A percentile compares a stretch with the other conserved stretches of the same genome.
phyloP scores from a whole-genome alignment of 2,888 invertebrate species.

The Zelleria hepariella region DNA sequence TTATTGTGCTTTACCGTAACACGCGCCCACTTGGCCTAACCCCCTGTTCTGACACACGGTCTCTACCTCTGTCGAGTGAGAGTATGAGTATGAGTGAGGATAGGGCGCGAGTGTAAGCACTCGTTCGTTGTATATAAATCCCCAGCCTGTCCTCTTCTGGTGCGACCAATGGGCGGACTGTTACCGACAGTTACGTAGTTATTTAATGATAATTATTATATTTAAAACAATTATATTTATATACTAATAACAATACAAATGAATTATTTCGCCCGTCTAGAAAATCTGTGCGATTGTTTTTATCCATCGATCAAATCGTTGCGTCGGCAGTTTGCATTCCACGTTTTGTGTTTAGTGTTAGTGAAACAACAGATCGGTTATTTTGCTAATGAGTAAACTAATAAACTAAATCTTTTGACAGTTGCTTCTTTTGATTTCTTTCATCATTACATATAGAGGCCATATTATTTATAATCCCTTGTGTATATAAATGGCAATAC shows the following conservation, averaged over 20 bases:
- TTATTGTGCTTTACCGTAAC: background rate
- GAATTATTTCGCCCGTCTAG: conserved; percentile 35
- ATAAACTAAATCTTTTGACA: background rate
- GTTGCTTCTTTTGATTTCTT: background rate
- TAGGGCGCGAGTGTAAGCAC: background rate
- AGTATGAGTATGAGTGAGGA: background rate
- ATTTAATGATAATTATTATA: conserved; percentile 22
- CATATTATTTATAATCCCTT: background rate
- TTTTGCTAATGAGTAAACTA: background rate
- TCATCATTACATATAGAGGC: background rate
- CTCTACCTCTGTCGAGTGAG: background rate
- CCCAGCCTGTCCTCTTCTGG: background rate
- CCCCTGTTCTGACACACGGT: background rate
- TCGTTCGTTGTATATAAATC: background rate
- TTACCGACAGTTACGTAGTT: conserved; percentile 23
- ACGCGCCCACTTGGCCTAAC: background rate
- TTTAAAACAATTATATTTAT: conserved; percentile 38
- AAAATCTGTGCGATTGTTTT: conserved; percentile 30
- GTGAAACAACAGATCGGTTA: conserved; percentile 1
- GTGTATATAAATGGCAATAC: background rate
- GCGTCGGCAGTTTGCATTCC: conserved; percentile 58
- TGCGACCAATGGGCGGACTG: background rate
- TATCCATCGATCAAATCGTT: conserved; percentile 23
- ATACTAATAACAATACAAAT: conserved; percentile 35
- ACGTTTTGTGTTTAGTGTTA: conserved; percentile 27